Evolutionary conservation across 1,140 invertebrate species (phyloP).

Genomic region (Heliothis virescens): DNA sequence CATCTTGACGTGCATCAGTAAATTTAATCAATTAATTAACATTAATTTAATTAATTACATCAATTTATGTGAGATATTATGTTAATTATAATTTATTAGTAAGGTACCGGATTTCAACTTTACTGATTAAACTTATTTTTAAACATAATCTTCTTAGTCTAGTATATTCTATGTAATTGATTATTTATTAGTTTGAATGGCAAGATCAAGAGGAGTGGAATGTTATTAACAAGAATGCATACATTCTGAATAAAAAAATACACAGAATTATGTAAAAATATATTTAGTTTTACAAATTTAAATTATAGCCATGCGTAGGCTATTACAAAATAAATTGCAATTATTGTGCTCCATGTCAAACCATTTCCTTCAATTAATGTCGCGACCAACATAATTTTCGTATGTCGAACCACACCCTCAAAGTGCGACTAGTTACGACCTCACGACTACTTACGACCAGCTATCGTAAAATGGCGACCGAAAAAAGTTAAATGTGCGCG

Average conservation of each 20-base stretch:
- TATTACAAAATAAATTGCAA: background rate
- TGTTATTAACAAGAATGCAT: too few species aligned
- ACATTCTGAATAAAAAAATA: too few species aligned
- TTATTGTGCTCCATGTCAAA: background rate
- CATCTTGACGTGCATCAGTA: background rate
- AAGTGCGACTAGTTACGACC: background rate
- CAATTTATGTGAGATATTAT: background rate
- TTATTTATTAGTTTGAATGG: too few species aligned
- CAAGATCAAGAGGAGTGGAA: too few species aligned
- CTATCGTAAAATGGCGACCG: background rate
- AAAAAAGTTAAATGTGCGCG: constrained; percentile 27
- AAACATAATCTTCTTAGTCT: too few species aligned
- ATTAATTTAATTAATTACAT: constrained; percentile 2
- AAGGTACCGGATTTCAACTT: background rate
- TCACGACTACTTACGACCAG: background rate
- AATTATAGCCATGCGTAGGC: too few species aligned
- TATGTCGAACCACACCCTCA: constrained; percentile 18
- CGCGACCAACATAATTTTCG: constrained; percentile 4
- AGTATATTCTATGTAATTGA: too few species aligned
- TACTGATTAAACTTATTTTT: background rate
- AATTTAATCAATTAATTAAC: constrained; percentile 4
- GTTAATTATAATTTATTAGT: background rate
- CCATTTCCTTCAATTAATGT: constrained; percentile 13
- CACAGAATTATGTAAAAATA: too few species aligned
- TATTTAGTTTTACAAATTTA: too few species aligned